Evolutionary conservation across 53 echinoderm and acorn worm genomes (phyloP).

Genomic region (Temnopleurus reevesii): DNA sequence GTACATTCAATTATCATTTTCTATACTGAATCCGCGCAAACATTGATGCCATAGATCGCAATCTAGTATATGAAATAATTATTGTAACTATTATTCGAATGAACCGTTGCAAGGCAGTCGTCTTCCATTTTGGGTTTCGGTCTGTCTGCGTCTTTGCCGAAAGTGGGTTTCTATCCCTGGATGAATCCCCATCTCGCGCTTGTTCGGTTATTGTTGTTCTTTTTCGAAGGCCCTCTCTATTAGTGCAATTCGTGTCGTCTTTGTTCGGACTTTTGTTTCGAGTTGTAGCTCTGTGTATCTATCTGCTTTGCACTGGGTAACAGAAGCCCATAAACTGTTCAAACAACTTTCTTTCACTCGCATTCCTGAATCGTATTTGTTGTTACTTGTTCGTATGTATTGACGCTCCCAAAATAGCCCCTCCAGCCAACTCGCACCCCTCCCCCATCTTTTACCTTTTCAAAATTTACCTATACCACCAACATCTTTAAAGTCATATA

Average conservation of each 20-base stretch:
- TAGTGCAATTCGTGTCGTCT: conserved; percentile 8
- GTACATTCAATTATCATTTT: too few species aligned
- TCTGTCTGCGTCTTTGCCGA: background rate
- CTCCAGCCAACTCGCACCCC: background rate
- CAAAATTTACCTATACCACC: too few species aligned
- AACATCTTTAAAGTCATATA: too few species aligned
- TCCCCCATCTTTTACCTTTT: background rate
- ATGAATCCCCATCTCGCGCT: background rate
- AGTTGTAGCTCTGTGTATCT: background rate
- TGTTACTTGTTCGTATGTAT: conserved; percentile 42
- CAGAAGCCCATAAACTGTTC: conserved; percentile 50
- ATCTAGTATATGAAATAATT: too few species aligned
- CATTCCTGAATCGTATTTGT: conserved; percentile 20
- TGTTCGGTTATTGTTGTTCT: background rate
- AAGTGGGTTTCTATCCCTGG: background rate
- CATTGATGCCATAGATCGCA: too few species aligned
- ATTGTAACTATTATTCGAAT: background rate
- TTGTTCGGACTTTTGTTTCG: background rate
- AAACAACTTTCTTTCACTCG: conserved; percentile 24
- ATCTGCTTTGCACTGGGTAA: conserved; percentile 28
- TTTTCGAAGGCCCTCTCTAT: background rate
- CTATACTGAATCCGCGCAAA: too few species aligned
- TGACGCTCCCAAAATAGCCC: conserved; percentile 29
- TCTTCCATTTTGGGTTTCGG: background rate
- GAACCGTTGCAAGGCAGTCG: background rate